Evolutionary conservation across 2,797 vertebrate species (phyloP), one percentile per base, ranked within the genome.

Genomic region (Trachops cirrhosus): DNA sequence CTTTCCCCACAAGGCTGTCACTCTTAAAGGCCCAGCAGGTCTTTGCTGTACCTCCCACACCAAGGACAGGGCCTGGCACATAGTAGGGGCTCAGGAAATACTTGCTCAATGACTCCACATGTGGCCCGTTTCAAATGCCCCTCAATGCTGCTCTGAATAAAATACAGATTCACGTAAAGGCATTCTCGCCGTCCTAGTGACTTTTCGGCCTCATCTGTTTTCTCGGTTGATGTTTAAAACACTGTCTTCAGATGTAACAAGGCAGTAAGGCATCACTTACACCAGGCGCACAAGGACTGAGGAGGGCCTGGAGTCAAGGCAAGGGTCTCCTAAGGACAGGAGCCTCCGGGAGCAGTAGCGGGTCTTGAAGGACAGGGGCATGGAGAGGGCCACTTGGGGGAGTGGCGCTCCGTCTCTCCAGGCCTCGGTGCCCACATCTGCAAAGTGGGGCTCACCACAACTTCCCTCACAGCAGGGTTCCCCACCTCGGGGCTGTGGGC

Each of bases 391-490:
- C 3, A 9, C 79, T 24, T 9, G 4, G 37, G 78, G 15, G 26
- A 73, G 32, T 1, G 37, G 2, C 12, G 8, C 21, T 32, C 32
- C 34, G 24, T 64, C 54, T 46, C 24, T 74, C 54, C 24, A 15
- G 37, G 48, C 39, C 82, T 90, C 11, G 4, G 73, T 41, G 73
- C 78, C 77, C 57, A 24, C 8, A 1, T 70, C 70, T 71, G 80
- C 24, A 26, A 78, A 22, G 16, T 14, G 74, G 82, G 52, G 18
- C 6, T 12, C 22, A 8, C 1, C n/a, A 59, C 9, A 54, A 29
- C 9, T 29, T 10, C 1, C 18, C 22, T 26, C 39, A 3, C 0
- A 0, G n/a, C 46, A 1, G 1, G 11, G 24, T 2, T 32, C 57
- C 57, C 9, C 9, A 0, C 24, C 39, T 46, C 6, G 2, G 11